These are phyloP conservation scores for Caenorhabditis sp. DNA, from an alignment of 2,888 invertebrate genomes.

Conservation along the genomic window DNA sequence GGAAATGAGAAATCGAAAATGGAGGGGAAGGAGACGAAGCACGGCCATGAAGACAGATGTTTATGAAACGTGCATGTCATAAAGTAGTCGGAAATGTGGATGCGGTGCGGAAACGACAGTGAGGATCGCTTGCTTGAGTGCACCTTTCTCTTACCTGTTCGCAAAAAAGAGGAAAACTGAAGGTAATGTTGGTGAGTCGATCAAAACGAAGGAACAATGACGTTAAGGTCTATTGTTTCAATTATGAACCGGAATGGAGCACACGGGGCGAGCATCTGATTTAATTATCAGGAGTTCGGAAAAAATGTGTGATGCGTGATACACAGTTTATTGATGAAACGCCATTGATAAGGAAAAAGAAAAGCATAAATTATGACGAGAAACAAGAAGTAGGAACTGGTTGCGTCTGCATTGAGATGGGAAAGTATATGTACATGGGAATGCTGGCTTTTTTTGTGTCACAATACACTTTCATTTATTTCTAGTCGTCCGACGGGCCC, in stretches of 20 bases:
- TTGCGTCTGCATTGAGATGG: not conserved
- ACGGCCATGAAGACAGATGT: conserved; percentile 34
- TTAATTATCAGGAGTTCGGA: conserved; percentile 6
- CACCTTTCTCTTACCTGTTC: conserved; percentile 14
- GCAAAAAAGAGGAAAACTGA: not conserved
- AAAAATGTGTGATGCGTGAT: conserved; percentile 2
- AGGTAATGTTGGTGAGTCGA: no score
- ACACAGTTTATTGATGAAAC: conserved; percentile 5
- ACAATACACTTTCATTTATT: not conserved
- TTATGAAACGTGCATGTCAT: conserved; percentile 38
- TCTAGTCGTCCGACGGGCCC: not conserved
- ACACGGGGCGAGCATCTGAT: not conserved
- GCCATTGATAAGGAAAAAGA: not conserved
- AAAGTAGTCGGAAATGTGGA: conserved; percentile 18
- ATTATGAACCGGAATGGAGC: not conserved
- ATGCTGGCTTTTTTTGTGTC: not conserved
- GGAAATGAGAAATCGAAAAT: conserved; percentile 31
- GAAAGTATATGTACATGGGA: not conserved
- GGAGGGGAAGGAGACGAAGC: not conserved
- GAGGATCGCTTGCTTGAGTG: not conserved
- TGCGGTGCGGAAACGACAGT: conserved; percentile 7
- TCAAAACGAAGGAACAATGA: no score
- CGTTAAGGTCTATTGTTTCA: no score
- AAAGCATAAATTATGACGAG: not conserved
- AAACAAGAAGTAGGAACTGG: not conserved